Conservation (phyloP, 2,797 vertebrate species). For the Poecilia velifera region DNA sequence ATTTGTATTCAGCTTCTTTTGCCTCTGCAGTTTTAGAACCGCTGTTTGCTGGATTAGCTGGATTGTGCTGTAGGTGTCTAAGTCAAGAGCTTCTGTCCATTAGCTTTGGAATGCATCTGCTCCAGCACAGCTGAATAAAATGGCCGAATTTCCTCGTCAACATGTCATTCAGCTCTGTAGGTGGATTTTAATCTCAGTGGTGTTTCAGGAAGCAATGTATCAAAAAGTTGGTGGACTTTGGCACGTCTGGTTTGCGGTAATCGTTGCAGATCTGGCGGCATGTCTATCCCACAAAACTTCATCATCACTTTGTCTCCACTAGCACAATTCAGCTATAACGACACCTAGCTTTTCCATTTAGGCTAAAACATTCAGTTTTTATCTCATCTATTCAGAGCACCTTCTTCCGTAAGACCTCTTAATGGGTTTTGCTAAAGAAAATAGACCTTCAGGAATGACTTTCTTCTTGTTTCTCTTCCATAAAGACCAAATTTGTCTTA, state of each 20-base stretch:
- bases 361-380: neutral
- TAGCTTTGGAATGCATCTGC: neutral
- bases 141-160: neutral
- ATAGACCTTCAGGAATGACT: neutral
- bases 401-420: neutral
- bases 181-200: neutral
- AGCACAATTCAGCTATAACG: neutral
- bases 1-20: neutral
- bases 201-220: neutral
- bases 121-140: neutral
- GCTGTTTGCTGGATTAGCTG: neutral
- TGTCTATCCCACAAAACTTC: no score
- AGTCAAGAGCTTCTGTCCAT: neutral
- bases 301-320: neutral
- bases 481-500: neutral
- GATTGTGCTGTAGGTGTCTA: neutral
- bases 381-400: neutral
- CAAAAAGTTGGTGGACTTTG: neutral
- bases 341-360: neutral
- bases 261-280: no score
- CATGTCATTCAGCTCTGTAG: neutral
- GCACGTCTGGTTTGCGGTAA: neutral
- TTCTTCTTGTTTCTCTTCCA: neutral
- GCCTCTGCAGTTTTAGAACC: neutral
- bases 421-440: neutral